phyloP scores from a whole-genome alignment of 2,113 vertebrate species.

The Ailurus styani region DNA sequence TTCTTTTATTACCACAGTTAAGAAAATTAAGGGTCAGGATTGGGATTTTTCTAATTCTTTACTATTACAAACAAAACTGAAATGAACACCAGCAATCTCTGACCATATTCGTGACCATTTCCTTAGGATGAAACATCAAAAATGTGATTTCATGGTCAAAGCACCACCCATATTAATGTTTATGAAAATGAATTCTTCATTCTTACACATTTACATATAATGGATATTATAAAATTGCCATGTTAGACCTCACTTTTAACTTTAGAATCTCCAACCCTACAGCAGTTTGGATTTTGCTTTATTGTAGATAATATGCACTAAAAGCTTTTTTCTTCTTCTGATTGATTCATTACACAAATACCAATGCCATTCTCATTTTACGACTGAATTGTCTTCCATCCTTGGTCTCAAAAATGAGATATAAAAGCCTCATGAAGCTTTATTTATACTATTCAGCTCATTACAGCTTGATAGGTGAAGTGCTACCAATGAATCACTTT shows the following conservation, averaged over 20 bases:
- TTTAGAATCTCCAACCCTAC: background rate
- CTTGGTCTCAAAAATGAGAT: background rate
- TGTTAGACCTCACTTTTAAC: background rate
- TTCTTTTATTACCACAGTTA: conserved; percentile 17
- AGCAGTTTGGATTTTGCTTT: background rate
- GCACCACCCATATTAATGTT: background rate
- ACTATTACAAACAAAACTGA: background rate
- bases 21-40: background rate
- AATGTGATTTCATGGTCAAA: background rate
- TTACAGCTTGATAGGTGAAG: background rate
- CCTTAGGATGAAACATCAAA: background rate
- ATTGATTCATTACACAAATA: background rate
- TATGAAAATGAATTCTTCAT: background rate
- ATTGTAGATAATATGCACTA: background rate
- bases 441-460: background rate
- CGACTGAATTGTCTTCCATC: background rate
- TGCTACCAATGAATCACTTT: background rate
- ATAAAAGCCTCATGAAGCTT: background rate
- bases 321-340: background rate
- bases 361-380: conserved; percentile 23
- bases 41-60: background rate
- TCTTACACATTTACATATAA: background rate
- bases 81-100: background rate
- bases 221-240: background rate
- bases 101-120: background rate